Conservation (phyloP, 2,888 invertebrate species). For the Tachina grossa region DNA sequence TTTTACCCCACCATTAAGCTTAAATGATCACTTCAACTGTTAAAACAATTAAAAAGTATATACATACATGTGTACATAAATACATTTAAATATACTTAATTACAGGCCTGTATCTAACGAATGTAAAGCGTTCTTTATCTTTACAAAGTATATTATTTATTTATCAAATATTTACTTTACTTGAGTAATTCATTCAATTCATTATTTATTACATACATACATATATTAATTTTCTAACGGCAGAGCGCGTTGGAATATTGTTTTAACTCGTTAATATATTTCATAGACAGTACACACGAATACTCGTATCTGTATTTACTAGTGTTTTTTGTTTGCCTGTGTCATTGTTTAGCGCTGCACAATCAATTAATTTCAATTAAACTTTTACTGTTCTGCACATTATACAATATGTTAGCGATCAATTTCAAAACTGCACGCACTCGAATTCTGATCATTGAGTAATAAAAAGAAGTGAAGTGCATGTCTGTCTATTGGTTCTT, state of each 20-base stretch:
- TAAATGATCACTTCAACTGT: conserved; percentile 3
- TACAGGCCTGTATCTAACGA: no score
- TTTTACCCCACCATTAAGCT: neutral
- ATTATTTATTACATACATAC: conserved; percentile 33
- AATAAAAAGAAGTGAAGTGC: conserved; percentile 10
- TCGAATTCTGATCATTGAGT: conserved; percentile 41
- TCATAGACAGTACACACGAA: neutral
- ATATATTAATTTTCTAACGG: neutral
- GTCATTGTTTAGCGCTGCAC: conserved; percentile 64
- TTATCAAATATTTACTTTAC: conserved; percentile 61
- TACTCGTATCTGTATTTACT: neutral
- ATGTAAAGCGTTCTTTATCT: conserved; percentile 5
- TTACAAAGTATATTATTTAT: conserved; percentile 12
- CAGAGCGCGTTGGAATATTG: neutral
- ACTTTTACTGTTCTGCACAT: conserved; percentile 38
- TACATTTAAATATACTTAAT: no score
- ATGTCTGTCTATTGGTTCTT: neutral
- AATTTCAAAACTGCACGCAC: conserved; percentile 60
- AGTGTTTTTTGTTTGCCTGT: conserved; percentile 42
- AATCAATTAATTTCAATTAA: conserved; percentile 70
- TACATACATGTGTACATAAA: neutral
- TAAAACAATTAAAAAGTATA: neutral
- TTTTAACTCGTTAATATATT: neutral
- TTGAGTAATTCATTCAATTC: conserved; percentile 63
- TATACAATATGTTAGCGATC: conserved; percentile 46